Conservation (phyloP, 2,797 vertebrate genomes). For the Oreochromis grahami region DNA sequence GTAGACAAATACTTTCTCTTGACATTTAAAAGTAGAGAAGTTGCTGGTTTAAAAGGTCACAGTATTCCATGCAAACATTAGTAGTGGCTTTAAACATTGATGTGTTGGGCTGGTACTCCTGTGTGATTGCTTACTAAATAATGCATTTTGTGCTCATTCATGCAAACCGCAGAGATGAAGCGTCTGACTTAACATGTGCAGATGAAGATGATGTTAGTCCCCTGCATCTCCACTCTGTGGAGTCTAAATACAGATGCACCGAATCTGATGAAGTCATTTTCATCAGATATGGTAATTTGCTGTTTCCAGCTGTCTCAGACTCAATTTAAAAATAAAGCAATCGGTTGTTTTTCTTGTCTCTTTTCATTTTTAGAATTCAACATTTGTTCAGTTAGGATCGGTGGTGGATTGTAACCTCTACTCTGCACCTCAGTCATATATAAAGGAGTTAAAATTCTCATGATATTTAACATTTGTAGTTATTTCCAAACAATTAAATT, state of each 20-base stretch:
- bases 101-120: neutral
- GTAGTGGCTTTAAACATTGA: neutral
- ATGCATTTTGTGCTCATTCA: neutral
- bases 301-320: neutral
- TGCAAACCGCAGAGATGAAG: neutral
- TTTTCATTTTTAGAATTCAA: neutral
- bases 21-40: neutral
- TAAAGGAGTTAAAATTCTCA: neutral
- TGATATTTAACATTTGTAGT: neutral
- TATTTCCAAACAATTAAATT: neutral
- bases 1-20: neutral
- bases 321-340: neutral
- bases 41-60: neutral
- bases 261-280: neutral
- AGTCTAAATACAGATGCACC: neutral
- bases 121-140: neutral
- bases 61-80: neutral
- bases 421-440: neutral
- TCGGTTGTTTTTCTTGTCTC: neutral
- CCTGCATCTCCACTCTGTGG: neutral
- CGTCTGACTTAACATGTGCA: neutral
- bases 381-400: neutral
- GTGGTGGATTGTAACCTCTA: neutral
- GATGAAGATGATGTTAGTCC: neutral
- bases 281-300: constrained; percentile 17